These are phyloP conservation scores for Oryctolagus cuniculus DNA, from an alignment of 2,113 vertebrate species.

Conservation along the genomic window DNA sequence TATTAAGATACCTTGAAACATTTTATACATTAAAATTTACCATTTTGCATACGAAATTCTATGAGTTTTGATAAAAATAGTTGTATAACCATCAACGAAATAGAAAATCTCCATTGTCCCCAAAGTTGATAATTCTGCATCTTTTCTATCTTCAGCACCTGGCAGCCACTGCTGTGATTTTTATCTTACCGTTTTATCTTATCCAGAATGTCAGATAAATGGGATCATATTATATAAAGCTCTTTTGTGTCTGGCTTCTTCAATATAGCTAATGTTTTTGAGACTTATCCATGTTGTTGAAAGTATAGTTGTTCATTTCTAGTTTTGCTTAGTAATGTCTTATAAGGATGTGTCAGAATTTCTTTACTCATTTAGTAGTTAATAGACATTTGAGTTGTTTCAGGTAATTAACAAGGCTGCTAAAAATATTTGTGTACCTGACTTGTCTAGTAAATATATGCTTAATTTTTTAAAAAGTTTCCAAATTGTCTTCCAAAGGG, in stretches of 20 bases:
- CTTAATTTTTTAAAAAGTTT: constrained; percentile 13
- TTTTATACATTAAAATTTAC: not conserved
- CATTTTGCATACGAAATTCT: not conserved
- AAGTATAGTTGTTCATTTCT: not conserved
- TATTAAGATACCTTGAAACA: not conserved
- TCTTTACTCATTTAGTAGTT: not conserved
- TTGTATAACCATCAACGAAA: not conserved
- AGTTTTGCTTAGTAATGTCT: not conserved
- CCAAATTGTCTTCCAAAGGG: not conserved
- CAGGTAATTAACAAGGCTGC: not conserved
- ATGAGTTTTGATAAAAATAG: not conserved
- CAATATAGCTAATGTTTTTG: not conserved
- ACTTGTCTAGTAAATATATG: not conserved
- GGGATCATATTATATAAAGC: not conserved
- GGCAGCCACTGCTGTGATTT: not conserved
- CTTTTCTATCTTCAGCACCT: not conserved
- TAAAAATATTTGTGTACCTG: not conserved
- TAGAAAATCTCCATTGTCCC: not conserved
- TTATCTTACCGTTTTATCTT: not conserved
- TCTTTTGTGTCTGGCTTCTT: not conserved
- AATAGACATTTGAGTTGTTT: constrained; percentile 1
- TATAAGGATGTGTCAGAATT: not conserved
- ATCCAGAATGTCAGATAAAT: not conserved
- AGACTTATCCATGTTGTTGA: not conserved
- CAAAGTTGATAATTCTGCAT: not conserved